Percentiles rank a stretch among this genome's conserved stretches.
phyloP scores from a whole-genome alignment of 2,888 invertebrate species.

The Cheilosia vernalis region DNA sequence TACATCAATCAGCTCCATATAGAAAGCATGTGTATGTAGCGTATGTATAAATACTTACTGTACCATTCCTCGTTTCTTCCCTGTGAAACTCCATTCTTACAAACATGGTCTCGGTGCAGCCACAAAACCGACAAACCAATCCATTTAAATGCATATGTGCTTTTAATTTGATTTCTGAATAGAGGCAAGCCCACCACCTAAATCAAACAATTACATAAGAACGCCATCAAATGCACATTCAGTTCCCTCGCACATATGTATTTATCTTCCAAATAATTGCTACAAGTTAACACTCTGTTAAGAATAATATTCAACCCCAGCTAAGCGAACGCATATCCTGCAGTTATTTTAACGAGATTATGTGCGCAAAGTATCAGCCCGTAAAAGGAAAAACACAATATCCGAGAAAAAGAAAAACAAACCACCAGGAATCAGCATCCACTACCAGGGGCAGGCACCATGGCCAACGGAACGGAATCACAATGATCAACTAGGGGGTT shows the following conservation, averaged over 20 bases:
- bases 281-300: constrained; percentile 49
- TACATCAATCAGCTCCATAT: no score
- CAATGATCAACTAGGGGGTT: constrained; percentile 60
- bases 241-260: not conserved
- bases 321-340: constrained; percentile 34
- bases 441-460: not conserved
- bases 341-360: constrained; percentile 41
- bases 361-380: constrained; percentile 38
- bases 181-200: constrained; percentile 3
- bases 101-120: not conserved
- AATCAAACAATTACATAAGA: constrained; percentile 25
- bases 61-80: no score
- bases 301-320: constrained; percentile 46
- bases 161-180: not conserved
- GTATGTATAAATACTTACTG: no score
- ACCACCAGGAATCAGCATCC: constrained; percentile 14
- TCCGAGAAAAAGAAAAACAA: constrained; percentile 30
- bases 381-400: constrained; percentile 37
- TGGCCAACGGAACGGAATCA: constrained; percentile 44
- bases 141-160: not conserved
- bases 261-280: constrained; percentile 37
- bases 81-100: not conserved
- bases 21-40: no score
- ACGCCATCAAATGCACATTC: constrained; percentile 41
- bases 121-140: not conserved